These are phyloP conservation scores for Pycnonotus jocosus DNA, from an alignment of 2,113 vertebrate genomes.

Conservation along the genomic window DNA sequence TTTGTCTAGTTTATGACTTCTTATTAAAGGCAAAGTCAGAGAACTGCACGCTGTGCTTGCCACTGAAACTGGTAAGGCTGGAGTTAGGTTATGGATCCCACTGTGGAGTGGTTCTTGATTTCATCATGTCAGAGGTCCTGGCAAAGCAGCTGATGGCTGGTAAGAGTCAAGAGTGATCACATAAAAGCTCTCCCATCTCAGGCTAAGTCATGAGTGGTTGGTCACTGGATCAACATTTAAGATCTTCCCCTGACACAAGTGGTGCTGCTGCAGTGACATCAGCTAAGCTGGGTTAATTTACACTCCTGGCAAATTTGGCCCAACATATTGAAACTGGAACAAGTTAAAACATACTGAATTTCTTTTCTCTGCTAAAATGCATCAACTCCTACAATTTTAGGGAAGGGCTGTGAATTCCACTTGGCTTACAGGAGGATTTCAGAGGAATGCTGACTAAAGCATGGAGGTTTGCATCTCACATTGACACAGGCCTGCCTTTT, in stretches of 20 bases:
- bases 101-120: not conserved
- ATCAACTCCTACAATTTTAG: not conserved
- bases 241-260: not conserved
- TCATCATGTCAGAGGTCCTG: not conserved
- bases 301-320: not conserved
- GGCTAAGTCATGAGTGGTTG: not conserved
- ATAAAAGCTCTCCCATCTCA: not conserved
- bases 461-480: not conserved
- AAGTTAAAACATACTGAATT: not conserved
- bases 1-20: not conserved
- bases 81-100: not conserved
- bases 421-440: not conserved
- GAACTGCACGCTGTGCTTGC: not conserved
- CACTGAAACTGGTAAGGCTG: not conserved
- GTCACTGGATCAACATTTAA: not conserved
- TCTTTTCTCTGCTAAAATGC: not conserved
- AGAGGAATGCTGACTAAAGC: not conserved
- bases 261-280: not conserved
- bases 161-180: not conserved
- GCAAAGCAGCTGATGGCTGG: not conserved
- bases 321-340: not conserved
- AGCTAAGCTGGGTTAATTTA: not conserved
- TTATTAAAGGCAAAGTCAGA: not conserved
- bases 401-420: not conserved
- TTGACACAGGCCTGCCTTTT: not conserved